Evolutionary conservation across 1,140 invertebrate genomes (phyloP), one percentile per base, ranked within the genome.

Genomic region (Phenacoccus solenopsis): DNA sequence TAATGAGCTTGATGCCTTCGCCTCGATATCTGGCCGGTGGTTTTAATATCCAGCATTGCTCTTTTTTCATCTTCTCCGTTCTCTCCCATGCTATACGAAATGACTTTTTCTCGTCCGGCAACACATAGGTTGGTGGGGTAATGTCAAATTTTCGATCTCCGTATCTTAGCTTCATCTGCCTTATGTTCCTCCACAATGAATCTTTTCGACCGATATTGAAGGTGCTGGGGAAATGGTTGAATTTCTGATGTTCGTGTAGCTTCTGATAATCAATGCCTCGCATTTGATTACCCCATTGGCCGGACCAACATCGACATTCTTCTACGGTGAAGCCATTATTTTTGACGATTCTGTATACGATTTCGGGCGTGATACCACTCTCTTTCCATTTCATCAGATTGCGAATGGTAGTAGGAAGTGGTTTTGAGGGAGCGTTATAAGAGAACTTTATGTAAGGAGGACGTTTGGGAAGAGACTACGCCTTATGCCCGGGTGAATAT

Each of bases 191-290:
- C 94, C 95, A 98, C 25, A 98, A 82, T 24, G 91, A 82, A 79
- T 99, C 96, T 80, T 99, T 99, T 0, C 96, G 82, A 0, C 96
- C 96, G 67, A 98, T 89, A 79, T 98, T 94, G 80, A 98, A 98
- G 9, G 94, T 95, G 13, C 95, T 96, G 0, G 96, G 95, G 77
- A 98, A 94, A 78, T 98, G 96, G 79, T 98, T 99, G 72, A 98
- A 84, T 82, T 98, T 98, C 78, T 98, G 95, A 73, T 87, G 89
- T 70, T 93, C 89, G 72, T 89, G 87, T 49, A 98, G 80, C 0
- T 84, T 85, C 75, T 86, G 85, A 75, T 90, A 91, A 78, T 85
- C 85, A 7, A 84, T 77, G 0, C 87, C 89, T 74, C 89, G 90
- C 85, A 91, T 89, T 75, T 90, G 88, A 76, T 90, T 90, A 68